phyloP scores from a whole-genome alignment of 2,113 vertebrate genomes.

The Ardeotis arabs region DNA sequence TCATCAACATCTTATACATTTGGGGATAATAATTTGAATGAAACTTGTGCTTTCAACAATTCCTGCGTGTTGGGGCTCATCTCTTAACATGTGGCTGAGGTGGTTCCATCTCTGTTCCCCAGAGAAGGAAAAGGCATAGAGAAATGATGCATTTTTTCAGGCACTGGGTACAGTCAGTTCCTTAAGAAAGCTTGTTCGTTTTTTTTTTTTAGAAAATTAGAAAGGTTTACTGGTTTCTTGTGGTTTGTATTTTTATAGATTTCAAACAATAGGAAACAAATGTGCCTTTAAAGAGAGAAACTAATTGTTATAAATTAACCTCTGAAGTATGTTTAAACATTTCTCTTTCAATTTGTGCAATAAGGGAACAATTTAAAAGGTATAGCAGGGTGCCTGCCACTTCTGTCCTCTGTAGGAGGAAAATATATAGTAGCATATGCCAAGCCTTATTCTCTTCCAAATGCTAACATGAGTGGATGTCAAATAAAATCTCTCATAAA shows the following conservation, averaged over 20 bases:
- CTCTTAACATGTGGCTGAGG: not conserved
- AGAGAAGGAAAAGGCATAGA: not conserved
- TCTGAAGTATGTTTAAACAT: conserved; percentile 63
- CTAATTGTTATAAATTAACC: conserved; percentile 64
- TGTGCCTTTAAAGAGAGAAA: conserved; percentile 4
- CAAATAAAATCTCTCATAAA: conserved; percentile 66
- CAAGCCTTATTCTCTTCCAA: conserved; percentile 64
- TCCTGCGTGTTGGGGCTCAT: not conserved
- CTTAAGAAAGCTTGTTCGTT: not conserved
- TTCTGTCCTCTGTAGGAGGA: conserved; percentile 62
- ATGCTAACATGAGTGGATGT: conserved; percentile 52
- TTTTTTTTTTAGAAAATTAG: not conserved
- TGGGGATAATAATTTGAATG: not conserved
- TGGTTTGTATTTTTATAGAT: conserved; percentile 27
- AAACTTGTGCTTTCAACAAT: not conserved
- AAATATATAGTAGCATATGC: conserved; percentile 51
- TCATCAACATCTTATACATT: not conserved
- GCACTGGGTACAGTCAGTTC: not conserved
- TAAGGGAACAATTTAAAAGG: conserved; percentile 52
- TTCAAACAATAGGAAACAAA: conserved; percentile 33
- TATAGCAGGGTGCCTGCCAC: conserved; percentile 57
- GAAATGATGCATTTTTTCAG: not conserved
- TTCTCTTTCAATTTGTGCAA: conserved; percentile 61
- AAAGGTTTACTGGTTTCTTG: not conserved
- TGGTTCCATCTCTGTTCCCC: not conserved